Base-by-base conservation (phyloP, 1,140 invertebrate genomes). In the Monomorium pharaonis region DNA sequence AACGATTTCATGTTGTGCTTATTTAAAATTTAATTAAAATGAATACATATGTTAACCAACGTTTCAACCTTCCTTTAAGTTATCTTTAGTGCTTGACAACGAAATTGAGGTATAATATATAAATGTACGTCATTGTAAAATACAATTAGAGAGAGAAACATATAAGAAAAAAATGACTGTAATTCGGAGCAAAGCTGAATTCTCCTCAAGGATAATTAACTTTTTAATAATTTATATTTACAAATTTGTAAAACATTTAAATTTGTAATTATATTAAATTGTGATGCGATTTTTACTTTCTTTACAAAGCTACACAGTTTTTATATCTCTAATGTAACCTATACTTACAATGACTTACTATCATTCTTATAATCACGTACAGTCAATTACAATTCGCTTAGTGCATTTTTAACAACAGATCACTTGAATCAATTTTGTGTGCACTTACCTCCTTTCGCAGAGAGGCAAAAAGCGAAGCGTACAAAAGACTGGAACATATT, bases 391-490 rank as follows among this genome's bases (percentile, higher is more conserved):
- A 44, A 54, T 81, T 18, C 24, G 12, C 42, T 58, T 42, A 21
- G 3, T 21, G 5, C 33, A 30, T 58, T 47, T 72, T 24, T 30
- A 30, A 30, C 67, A 30, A 67, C n/a, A 69, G 30, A 67, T 30
- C 42, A 72, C 3, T 72, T 16, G 27, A 83, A 83, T 83, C 67
- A 83, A 83, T 74, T 60, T 18, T 72, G 49, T 72, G 49, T 30
- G 18, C 33, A 21, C 24, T 70, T 70, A 12, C 16, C 27, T 47
- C 37, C 24, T 21, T 30, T 56, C 33, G 18, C 3, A 44, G 21
- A 83, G 4, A 2, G 6, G 24, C 24, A 56, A 72, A 21, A 60
- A 65, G 27, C 62, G 14, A 5, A 24, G 21, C 51, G 24, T 21
- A 47, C 37, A 58, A 83, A 60, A 44, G 65, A 56, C 2, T 16